Percentiles rank a stretch among this genome's conserved stretches.
These are phyloP conservation scores for Hoplias malabaricus DNA, from an alignment of 2,113 vertebrate genomes.

Conservation along the genomic window DNA sequence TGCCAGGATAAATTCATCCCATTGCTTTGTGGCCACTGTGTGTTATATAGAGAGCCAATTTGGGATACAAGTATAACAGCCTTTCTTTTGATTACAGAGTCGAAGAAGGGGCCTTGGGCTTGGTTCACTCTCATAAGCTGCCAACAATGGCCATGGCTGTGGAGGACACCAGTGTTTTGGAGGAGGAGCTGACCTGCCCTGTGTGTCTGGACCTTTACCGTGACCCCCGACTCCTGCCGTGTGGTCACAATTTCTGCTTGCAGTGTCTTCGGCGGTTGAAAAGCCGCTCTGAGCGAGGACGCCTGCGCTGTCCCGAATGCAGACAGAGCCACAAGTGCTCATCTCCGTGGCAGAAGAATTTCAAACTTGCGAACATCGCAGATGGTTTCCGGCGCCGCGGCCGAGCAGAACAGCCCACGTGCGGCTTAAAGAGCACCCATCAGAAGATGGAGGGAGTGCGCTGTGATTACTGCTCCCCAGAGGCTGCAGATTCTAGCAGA, in stretches of 20 bases:
- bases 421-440: neutral
- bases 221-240: constrained; percentile 69
- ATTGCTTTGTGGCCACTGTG: too few relatives aligned
- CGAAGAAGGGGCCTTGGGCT: neutral
- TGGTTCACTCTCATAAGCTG: neutral
- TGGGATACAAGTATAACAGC: too few relatives aligned
- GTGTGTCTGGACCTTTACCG: constrained; percentile 74
- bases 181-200: constrained; percentile 74
- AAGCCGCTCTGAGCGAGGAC: constrained; percentile 52
- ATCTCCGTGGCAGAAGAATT: constrained; percentile 68
- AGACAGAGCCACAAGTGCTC: constrained; percentile 59
- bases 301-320: constrained; percentile 73
- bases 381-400: constrained; percentile 61
- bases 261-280: constrained; percentile 66
- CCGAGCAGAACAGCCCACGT: neutral
- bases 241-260: constrained; percentile 76
- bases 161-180: constrained; percentile 59
- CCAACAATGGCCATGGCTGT: constrained; percentile 28
- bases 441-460: constrained; percentile 25
- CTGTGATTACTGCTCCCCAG: constrained; percentile 70
- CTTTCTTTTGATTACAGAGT: neutral
- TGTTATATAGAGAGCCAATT: too few relatives aligned
- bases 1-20: too few relatives aligned
- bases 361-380: constrained; percentile 73
- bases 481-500: neutral